Evolutionary conservation across 2,113 vertebrate species (phyloP), one percentile per base, ranked within the genome.

Genomic region (Anolis carolinensis): DNA sequence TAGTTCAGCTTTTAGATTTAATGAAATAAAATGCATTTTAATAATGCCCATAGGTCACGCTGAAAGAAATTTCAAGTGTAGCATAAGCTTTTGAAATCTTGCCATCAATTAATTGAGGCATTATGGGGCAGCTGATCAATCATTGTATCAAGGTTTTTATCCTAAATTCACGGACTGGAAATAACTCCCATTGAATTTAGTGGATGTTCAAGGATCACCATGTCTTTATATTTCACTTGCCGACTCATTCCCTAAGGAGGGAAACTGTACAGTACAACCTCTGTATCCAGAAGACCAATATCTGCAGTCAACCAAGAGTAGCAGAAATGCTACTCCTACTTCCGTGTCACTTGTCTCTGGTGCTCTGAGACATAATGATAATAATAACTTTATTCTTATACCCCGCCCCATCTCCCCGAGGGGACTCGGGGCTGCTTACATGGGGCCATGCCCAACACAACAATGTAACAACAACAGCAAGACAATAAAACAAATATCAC

Each of bases 31-130:
- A 71, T 3, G n/a, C 50, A 8, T 79, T 87, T 48, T 10, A 5
- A 27, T 72, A 39, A 27, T 88, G 34, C 55, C 50, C 65, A 52
- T 79, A 50, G 80, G 67, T 93, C 82, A 92, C 75, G 14, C 34
- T 0, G 0, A 4, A 44, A 85, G n/a, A 59, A 77, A 71, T 88
- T 62, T 4, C 30, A 59, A 87, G 65, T 81, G 72, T 39, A 87
- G 20, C 59, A 88, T 13, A 8, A 7, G 25, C 13, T 63, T 80
- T 83, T 55, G 82, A 91, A 86, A 83, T 79, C 6, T 71, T 80
- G 2, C 39, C 13, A 83, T 1, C 39, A 74, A 83, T 83, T 74
- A 63, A 62, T 74, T 74, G 39, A 52, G 74, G 30, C 34, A 36
- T 74, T n/a, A 20, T 62, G 34, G 34, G 73, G 52, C 75, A 85